phyloP scores from a whole-genome alignment of 2,888 invertebrate species.

The Stenurella melanura region DNA sequence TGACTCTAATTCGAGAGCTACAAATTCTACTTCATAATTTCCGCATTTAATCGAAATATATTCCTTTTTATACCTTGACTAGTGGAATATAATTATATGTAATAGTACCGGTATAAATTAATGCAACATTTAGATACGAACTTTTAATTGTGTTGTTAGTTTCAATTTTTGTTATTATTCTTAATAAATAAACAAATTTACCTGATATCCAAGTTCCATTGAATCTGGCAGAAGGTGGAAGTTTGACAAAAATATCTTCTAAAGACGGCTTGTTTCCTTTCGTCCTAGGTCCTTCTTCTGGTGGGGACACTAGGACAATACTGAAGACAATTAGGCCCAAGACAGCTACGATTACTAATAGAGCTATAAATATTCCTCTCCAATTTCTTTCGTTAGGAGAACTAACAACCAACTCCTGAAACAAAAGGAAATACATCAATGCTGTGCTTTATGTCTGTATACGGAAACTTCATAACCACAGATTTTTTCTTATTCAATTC shows the following conservation, averaged over 20 bases:
- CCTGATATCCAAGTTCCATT: slow-evolving; percentile 87
- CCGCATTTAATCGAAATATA: too few species aligned
- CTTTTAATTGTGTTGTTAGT: too few species aligned
- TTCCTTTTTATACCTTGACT: too few species aligned
- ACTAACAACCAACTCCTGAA: slow-evolving; percentile 91
- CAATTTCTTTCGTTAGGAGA: slow-evolving; percentile 93
- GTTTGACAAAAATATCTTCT: slow-evolving; percentile 78
- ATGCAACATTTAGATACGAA: too few species aligned
- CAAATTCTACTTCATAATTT: too few species aligned
- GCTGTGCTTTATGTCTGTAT: not conserved
- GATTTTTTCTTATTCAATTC: not conserved
- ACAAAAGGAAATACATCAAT: slow-evolving; percentile 56
- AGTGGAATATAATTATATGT: too few species aligned
- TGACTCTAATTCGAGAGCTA: too few species aligned
- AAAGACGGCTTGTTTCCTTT: slow-evolving; percentile 82
- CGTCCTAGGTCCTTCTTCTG: slow-evolving; percentile 82
- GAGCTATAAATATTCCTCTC: slow-evolving; percentile 94
- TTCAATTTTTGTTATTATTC: too few species aligned
- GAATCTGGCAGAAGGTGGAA: slow-evolving; percentile 76
- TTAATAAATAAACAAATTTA: slow-evolving; percentile 61
- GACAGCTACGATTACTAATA: slow-evolving; percentile 92
- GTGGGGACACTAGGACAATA: slow-evolving; percentile 91
- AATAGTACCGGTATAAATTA: too few species aligned
- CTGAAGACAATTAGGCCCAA: slow-evolving; percentile 93
- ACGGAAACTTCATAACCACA: not conserved